phyloP scores from a whole-genome alignment of 2,113 vertebrate genomes.

The Zosterops pallidus region DNA sequence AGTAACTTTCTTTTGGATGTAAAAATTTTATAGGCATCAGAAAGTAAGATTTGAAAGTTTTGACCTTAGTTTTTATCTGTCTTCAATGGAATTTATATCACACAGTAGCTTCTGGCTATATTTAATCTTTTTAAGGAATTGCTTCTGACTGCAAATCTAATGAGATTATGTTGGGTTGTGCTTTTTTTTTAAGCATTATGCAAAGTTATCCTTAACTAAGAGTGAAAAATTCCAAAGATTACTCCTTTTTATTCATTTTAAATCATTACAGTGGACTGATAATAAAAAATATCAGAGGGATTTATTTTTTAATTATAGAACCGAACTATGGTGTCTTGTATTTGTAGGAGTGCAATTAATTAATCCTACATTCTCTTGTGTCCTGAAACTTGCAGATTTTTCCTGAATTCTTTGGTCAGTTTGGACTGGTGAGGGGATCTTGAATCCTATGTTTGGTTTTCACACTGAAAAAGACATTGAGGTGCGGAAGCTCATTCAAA shows the following conservation, averaged over 20 bases:
- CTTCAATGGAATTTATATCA: not conserved
- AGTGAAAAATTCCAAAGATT: not conserved
- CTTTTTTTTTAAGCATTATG: not conserved
- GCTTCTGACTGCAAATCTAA: not conserved
- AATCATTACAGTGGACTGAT: not conserved
- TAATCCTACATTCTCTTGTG: not conserved
- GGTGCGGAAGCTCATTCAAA: not conserved
- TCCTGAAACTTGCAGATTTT: not conserved
- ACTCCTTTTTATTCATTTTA: not conserved
- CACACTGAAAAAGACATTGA: not conserved
- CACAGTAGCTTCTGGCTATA: not conserved
- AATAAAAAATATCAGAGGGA: not conserved
- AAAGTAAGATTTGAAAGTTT: not conserved
- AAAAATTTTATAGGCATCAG: not conserved
- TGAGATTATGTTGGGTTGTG: not conserved
- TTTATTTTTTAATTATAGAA: not conserved
- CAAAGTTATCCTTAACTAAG: not conserved
- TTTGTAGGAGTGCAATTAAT: not conserved
- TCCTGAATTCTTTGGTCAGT: not conserved
- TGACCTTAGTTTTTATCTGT: not conserved
- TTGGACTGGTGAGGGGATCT: not conserved
- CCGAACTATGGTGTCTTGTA: not conserved
- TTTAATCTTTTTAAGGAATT: conserved; percentile 17
- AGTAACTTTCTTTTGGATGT: not conserved
- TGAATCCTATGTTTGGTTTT: not conserved